Percentiles rank a stretch among this genome's conserved stretches.
Conservation (phyloP, 2,113 vertebrate genomes). For the Anas platyrhynchos region DNA sequence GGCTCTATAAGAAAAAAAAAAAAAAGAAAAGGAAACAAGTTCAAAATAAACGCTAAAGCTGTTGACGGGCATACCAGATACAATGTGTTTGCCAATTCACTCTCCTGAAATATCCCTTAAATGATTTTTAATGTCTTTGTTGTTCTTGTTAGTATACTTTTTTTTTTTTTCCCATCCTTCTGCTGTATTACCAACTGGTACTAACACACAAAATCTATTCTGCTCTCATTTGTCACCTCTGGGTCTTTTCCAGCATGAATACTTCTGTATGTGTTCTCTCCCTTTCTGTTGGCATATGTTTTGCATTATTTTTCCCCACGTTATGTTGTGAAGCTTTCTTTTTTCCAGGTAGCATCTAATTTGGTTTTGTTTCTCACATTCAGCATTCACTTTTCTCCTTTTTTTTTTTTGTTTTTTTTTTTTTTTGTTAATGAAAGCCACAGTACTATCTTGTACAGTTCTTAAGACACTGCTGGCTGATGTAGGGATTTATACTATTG, state of each 20-base stretch:
- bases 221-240: neutral
- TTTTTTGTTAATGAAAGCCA: neutral
- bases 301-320: neutral
- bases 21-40: neutral
- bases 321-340: neutral
- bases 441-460: neutral
- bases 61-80: neutral
- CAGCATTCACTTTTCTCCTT: accelerated
- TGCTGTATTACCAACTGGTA: neutral
- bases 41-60: neutral
- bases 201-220: accelerated
- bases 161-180: neutral
- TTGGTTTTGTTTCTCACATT: neutral
- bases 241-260: accelerated
- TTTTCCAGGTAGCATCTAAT: neutral
- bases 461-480: neutral
- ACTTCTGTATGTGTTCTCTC: accelerated
- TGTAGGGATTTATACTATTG: neutral
- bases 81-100: neutral
- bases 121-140: neutral
- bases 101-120: neutral
- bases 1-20: neutral
- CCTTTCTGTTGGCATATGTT: neutral
- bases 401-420: neutral
- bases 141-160: neutral